Evolutionary conservation across 1,140 invertebrate species (phyloP).

Genomic region (Drosophila eugracilis): DNA sequence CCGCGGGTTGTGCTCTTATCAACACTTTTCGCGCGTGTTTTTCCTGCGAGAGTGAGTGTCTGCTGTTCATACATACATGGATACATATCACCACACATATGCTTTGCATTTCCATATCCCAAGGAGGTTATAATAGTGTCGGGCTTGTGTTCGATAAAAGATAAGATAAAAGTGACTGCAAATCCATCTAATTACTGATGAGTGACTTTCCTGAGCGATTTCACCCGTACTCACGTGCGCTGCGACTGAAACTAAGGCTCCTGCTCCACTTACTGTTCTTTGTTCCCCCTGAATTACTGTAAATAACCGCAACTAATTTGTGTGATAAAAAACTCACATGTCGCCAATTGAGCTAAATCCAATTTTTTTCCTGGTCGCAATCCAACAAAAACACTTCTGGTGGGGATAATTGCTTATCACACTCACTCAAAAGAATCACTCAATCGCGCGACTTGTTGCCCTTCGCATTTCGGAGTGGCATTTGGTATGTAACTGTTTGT

Average conservation of each 20-base stretch:
- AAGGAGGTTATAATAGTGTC: constrained; percentile 15
- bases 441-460: constrained; percentile 37
- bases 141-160: constrained; percentile 49
- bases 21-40: constrained; percentile 59
- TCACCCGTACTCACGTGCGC: constrained; percentile 49
- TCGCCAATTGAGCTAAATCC: constrained; percentile 42
- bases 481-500: constrained; percentile 7
- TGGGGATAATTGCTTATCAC: constrained; percentile 18
- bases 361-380: constrained; percentile 4
- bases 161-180: constrained; percentile 49
- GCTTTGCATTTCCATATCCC: constrained; percentile 11
- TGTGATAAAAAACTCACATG: constrained; percentile 48
- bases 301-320: constrained; percentile 15
- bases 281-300: constrained; percentile 40
- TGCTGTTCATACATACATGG: constrained; percentile 11
- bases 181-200: constrained; percentile 28
- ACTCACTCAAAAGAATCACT: constrained; percentile 9
- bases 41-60: constrained; percentile 38
- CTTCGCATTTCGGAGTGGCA: constrained; percentile 8
- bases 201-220: neutral
- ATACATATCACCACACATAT: no score
- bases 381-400: constrained; percentile 14
- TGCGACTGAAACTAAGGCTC: neutral
- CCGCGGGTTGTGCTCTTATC: constrained; percentile 32
- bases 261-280: neutral